phyloP scores from a whole-genome alignment of 2,797 vertebrate species.

The Acanthurus leucopareius region DNA sequence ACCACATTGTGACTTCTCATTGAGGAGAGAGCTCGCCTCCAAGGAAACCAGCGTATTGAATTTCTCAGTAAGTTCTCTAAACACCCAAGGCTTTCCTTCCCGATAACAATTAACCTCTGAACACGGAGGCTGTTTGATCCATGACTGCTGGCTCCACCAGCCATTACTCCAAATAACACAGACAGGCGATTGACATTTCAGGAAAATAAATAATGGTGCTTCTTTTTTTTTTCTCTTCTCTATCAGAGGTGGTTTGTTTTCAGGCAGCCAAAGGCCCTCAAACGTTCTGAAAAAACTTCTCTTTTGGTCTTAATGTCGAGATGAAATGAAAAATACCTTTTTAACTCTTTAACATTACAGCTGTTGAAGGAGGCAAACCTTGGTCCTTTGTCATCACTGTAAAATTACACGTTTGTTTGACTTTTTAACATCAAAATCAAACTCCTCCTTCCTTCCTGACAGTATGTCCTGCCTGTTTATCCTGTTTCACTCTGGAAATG shows the following conservation, averaged over 20 bases:
- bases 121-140: conserved; percentile 68
- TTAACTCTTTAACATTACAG: too few species aligned
- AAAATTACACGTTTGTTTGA: too few species aligned
- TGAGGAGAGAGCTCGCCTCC: conserved; percentile 45
- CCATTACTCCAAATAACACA: conserved; percentile 71
- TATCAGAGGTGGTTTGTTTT: conserved; percentile 12
- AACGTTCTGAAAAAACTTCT: background rate
- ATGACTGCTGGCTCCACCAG: conserved; percentile 61
- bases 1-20: conserved; percentile 40
- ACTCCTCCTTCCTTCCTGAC: too few species aligned
- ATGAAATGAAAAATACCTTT: too few species aligned
- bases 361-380: too few species aligned
- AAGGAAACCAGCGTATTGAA: conserved; percentile 64
- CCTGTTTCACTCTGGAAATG: too few species aligned
- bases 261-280: background rate
- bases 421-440: too few species aligned
- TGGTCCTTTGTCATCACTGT: too few species aligned
- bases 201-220: conserved; percentile 37
- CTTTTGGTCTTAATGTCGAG: background rate
- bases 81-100: conserved; percentile 67
- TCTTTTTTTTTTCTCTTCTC: background rate
- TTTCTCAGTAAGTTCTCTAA: conserved; percentile 65
- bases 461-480: too few species aligned
- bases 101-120: conserved; percentile 80
- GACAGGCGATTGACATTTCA: conserved; percentile 64